These are phyloP conservation scores for Cetoscarus ocellatus DNA, from an alignment of 2,797 vertebrate species.

Conservation along the genomic window DNA sequence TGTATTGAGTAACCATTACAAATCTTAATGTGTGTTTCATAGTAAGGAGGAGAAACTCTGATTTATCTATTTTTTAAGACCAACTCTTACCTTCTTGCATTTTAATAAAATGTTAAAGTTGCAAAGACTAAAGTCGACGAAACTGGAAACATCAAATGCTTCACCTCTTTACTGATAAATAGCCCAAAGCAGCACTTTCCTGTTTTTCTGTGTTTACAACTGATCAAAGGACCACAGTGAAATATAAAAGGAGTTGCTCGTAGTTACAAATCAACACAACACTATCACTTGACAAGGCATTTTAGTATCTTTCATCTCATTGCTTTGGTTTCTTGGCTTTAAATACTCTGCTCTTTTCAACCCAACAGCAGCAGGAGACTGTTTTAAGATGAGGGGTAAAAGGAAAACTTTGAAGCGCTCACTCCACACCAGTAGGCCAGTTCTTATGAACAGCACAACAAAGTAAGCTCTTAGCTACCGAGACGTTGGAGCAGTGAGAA, in stretches of 20 bases:
- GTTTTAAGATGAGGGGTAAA: not conserved
- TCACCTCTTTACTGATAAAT: not conserved
- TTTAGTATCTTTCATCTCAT: slow-evolving; percentile 3
- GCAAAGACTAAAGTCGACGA: not conserved
- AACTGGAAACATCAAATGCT: not conserved
- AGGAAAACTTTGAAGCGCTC: not conserved
- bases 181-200: not conserved
- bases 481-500: slow-evolving; percentile 1
- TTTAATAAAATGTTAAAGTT: not conserved
- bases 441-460: not conserved
- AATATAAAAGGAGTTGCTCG: not conserved
- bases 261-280: slow-evolving; percentile 3
- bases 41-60: too few relatives aligned
- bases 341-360: slow-evolving; percentile 2
- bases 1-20: too few relatives aligned
- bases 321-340: slow-evolving; percentile 6
- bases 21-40: too few relatives aligned
- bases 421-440: not conserved
- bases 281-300: not conserved
- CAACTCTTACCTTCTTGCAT: too few relatives aligned
- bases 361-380: not conserved
- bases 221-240: not conserved
- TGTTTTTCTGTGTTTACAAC: slow-evolving; percentile 1
- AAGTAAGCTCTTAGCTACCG: not conserved
- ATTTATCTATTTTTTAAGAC: too few relatives aligned